Base-by-base conservation (phyloP, 35 echinoderm and acorn worm species). In the Heliocidaris erythrogramma region DNA sequence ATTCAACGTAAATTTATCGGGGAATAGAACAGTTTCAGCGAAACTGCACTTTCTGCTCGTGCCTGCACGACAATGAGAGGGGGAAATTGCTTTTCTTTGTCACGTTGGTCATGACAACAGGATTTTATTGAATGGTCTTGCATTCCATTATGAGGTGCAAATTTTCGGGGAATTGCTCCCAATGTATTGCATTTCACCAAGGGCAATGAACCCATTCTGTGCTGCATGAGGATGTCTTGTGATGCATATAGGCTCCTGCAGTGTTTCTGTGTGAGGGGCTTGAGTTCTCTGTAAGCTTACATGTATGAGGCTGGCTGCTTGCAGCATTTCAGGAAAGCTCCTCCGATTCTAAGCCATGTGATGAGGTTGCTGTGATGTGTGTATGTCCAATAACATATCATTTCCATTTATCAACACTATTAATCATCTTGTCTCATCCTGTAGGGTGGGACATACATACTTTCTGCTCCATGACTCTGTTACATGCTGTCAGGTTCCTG, bases 11-110 rank as follows among this genome's bases (percentile, higher is more conserved):
- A 21, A 71, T n/a, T 78, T n/a, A 78, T 7, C 65, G n/a, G 7
- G 17, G 65, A 78, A 27, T n/a, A 18, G 65, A 78, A 2, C 21
- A n/a, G 21, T 27, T 78, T 78, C 65, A 78, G 27, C 0, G 18
- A 78, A 78, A 78, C n/a, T 78, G 65, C 21, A 78, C 65, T 78
- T n/a, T 78, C 65, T 24, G 49, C 65, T n/a, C 65, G 65, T 78
- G 65, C 65, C 65, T 78, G 5, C 5, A 0, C 65, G 65, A 18
- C 3, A 42, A 42, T 4, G 14, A 78, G 65, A 18, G 27, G 21
- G n/a, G 65, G 65, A 78, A 78, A 78, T 78, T 78, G 65, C 21
- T 78, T n/a, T 78, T 78, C 65, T 78, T 78, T 78, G 65, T 78
- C 65, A 78, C 24, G 18, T 78, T 27, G 65, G 65, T 78, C 65